A percentile compares a stretch with the other conserved stretches of the same genome.
phyloP scores from a whole-genome alignment of 2,113 vertebrate species.

The Boulengeromyrus knoepffleri region DNA sequence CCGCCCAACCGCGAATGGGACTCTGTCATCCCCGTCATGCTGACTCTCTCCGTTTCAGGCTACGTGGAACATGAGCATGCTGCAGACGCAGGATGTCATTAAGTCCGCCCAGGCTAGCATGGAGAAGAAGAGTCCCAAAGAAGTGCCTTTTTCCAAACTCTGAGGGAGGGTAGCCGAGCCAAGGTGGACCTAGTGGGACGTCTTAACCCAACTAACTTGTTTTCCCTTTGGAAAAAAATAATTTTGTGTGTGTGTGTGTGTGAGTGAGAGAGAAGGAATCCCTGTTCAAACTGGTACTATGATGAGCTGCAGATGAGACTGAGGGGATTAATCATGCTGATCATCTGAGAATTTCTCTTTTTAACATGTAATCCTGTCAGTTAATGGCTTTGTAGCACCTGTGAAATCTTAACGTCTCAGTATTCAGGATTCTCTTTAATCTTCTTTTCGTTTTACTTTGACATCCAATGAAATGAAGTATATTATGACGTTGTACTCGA shows the following conservation, averaged over 20 bases:
- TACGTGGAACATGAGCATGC: conserved; percentile 88
- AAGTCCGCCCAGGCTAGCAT: conserved; percentile 70
- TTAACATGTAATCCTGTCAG: background rate
- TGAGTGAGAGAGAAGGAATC: background rate
- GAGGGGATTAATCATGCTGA: background rate
- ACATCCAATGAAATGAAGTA: background rate
- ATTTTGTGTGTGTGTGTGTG: background rate
- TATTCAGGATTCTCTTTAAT: background rate
- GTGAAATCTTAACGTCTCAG: background rate
- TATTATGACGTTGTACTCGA: background rate
- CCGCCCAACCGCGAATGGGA: background rate
- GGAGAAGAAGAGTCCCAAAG: conserved; percentile 71
- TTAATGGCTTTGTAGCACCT: background rate
- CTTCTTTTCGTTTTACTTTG: background rate
- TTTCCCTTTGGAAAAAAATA: background rate
- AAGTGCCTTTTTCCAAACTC: conserved; percentile 66
- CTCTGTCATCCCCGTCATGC: background rate
- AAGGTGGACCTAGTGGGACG: background rate
- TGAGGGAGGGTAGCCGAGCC: conserved; percentile 34
- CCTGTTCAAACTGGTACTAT: background rate
- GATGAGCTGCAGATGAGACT: background rate
- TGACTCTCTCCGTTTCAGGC: conserved; percentile 44
- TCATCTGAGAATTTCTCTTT: background rate
- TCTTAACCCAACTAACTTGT: background rate
- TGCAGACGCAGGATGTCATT: conserved; percentile 74